Evolutionary conservation across 2,113 vertebrate genomes (phyloP).

Genomic region (Chauna torquata): DNA sequence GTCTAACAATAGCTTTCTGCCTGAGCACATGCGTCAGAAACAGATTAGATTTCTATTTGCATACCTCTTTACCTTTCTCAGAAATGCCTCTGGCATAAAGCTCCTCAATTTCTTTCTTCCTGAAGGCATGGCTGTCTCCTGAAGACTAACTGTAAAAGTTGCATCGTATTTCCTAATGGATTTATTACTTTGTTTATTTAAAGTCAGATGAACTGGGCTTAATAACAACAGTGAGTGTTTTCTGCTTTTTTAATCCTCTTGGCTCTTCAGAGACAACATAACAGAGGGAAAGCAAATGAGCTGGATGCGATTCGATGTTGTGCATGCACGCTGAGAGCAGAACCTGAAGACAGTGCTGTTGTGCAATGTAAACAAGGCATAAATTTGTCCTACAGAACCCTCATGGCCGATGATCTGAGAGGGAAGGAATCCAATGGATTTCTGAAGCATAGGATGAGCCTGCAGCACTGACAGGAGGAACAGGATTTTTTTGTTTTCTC

Average conservation of each 20-base stretch:
- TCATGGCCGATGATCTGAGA: not conserved
- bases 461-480: constrained; percentile 22
- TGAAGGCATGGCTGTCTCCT: not conserved
- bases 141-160: not conserved
- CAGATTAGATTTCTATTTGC: constrained; percentile 67
- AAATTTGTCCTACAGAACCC: constrained; percentile 16
- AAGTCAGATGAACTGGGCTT: constrained; percentile 11
- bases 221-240: constrained; percentile 28
- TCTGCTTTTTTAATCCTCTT: constrained; percentile 30
- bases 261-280: constrained; percentile 34
- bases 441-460: constrained; percentile 1
- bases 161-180: not conserved
- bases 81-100: not conserved
- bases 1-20: constrained; percentile 55
- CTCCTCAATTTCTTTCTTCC: not conserved
- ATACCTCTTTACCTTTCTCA: constrained; percentile 44
- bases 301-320: constrained; percentile 3
- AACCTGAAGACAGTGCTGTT: not conserved
- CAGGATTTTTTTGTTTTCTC: constrained; percentile 12
- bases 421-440: constrained; percentile 32
- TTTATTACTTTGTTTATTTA: constrained; percentile 51
- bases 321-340: not conserved
- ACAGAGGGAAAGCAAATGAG: not conserved
- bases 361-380: constrained; percentile 17
- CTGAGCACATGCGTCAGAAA: constrained; percentile 7